Evolutionary conservation across 2,888 invertebrate genomes (phyloP).

Genomic region (Melangyna quadrimaculata): DNA sequence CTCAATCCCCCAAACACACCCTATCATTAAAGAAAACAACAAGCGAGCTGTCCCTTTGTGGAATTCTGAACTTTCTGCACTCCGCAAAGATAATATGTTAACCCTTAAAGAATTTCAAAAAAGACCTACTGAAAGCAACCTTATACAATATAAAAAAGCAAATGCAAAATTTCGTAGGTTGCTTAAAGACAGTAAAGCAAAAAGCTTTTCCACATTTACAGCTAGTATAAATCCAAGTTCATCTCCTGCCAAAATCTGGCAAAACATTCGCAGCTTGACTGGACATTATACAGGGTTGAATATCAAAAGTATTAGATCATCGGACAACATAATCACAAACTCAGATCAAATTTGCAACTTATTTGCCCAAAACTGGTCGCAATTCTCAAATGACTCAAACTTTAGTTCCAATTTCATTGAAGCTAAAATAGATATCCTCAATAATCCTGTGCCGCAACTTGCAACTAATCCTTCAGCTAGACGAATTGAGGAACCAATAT

Average conservation of each 20-base stretch:
- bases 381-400: no score
- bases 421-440: no score
- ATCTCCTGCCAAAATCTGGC: constrained; percentile 1
- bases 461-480: no score
- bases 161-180: constrained; percentile 16
- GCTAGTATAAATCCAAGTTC: not conserved
- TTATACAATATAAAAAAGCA: constrained; percentile 17
- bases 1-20: constrained; percentile 1
- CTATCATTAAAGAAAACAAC: not conserved
- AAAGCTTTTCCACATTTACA: not conserved
- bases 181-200: constrained; percentile 3
- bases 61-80: not conserved
- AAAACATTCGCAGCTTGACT: not conserved
- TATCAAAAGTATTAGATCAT: not conserved
- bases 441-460: no score
- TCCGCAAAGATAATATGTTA: not conserved
- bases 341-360: not conserved
- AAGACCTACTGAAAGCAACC: not conserved
- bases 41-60: constrained; percentile 21
- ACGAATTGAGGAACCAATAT: no score
- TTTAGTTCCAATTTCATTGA: no score
- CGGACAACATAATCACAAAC: not conserved
- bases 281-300: not conserved
- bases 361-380: not conserved
- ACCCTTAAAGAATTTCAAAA: constrained; percentile 18